Evolutionary conservation across 2,113 vertebrate genomes (phyloP).

Genomic region (Psittacara wagleri): DNA sequence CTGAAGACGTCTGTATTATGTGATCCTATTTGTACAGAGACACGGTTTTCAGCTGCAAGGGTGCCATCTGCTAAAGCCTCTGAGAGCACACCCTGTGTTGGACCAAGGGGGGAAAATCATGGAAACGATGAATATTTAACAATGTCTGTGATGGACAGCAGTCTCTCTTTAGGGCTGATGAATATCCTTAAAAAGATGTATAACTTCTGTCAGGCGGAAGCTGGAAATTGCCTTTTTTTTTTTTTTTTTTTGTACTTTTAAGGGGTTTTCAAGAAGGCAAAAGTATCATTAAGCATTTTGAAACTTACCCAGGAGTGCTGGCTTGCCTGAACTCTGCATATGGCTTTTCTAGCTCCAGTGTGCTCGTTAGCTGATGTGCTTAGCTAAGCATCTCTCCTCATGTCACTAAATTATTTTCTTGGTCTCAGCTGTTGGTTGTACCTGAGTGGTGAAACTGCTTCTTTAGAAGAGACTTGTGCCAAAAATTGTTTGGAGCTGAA

Average conservation of each 20-base stretch:
- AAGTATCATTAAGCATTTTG: not conserved
- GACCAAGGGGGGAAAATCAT: accelerated
- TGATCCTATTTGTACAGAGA: not conserved
- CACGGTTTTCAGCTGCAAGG: not conserved
- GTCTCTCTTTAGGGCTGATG: not conserved
- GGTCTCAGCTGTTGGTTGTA: not conserved
- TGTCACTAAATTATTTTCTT: not conserved
- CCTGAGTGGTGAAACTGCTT: not conserved
- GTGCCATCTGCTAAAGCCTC: not conserved
- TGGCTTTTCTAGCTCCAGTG: not conserved
- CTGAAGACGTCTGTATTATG: not conserved
- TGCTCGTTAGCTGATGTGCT: not conserved
- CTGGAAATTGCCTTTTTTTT: not conserved
- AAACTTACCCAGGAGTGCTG: not conserved
- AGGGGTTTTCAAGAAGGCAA: not conserved
- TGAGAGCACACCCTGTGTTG: not conserved
- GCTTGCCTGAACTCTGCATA: not conserved
- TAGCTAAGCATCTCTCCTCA: not conserved
- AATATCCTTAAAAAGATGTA: not conserved
- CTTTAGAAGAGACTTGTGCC: not conserved
- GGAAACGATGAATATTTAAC: accelerated
- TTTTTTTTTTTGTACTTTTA: not conserved
- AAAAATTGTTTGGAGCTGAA: not conserved
- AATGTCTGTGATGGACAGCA: not conserved
- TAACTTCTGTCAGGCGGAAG: not conserved